Percentiles rank a stretch among this genome's conserved stretches.
These are phyloP conservation scores for Autographa pulchrina DNA, from an alignment of 2,888 invertebrate genomes.

Conservation along the genomic window DNA sequence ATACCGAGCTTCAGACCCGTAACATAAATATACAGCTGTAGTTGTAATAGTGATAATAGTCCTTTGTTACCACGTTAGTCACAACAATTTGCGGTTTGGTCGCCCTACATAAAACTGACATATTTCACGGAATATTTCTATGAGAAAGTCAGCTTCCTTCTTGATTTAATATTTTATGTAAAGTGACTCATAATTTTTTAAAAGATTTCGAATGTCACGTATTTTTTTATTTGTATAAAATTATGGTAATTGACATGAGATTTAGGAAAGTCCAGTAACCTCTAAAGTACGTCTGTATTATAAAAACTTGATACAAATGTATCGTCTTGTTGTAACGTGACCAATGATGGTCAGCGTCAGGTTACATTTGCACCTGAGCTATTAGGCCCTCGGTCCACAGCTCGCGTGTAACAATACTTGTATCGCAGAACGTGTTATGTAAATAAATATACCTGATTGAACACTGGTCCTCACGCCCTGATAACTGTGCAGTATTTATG, in stretches of 20 bases:
- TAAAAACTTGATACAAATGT: slow-evolving; percentile 62
- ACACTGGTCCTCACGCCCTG: slow-evolving; percentile 55
- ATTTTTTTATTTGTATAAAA: neutral
- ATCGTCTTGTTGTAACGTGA: slow-evolving; percentile 66
- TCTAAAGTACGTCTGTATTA: slow-evolving; percentile 29
- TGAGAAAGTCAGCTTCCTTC: slow-evolving; percentile 9
- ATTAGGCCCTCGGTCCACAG: slow-evolving; percentile 28
- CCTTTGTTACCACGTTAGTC: slow-evolving; percentile 42
- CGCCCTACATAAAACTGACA: slow-evolving; percentile 22
- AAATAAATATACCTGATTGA: slow-evolving; percentile 24
- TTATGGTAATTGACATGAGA: slow-evolving; percentile 22
- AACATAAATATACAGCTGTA: slow-evolving; percentile 11
- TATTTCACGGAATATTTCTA: slow-evolving; percentile 17
- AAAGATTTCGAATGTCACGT: neutral
- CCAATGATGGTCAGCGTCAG: slow-evolving; percentile 66
- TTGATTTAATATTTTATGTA: neutral
- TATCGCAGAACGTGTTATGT: slow-evolving; percentile 44
- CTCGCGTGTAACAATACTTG: slow-evolving; percentile 30
- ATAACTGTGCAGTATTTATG: slow-evolving; percentile 48
- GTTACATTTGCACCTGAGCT: slow-evolving; percentile 67
- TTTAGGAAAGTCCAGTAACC: slow-evolving; percentile 42
- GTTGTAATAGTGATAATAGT: slow-evolving; percentile 25
- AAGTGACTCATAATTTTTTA: neutral
- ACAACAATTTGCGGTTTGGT: slow-evolving; percentile 47
- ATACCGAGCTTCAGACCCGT: slow-evolving; percentile 8